Evolutionary conservation across 92 coral and sea anemone species (phyloP).

Genomic region (Porites lobata): DNA sequence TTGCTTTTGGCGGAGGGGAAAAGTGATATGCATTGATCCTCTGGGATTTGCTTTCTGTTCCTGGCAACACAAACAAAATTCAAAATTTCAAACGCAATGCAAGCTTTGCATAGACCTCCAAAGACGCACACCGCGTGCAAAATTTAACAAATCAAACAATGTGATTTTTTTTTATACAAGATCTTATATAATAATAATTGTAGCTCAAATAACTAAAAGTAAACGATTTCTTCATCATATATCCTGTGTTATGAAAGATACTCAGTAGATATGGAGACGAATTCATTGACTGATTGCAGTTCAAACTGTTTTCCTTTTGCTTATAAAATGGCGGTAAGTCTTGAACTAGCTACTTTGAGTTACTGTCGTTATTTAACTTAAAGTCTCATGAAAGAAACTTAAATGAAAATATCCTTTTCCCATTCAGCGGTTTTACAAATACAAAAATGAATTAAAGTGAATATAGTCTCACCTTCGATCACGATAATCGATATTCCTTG

Average conservation of each 20-base stretch:
- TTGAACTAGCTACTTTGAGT: too few relatives aligned
- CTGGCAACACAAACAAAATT: conserved; percentile 25
- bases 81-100: neutral
- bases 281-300: neutral
- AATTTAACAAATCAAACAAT: neutral
- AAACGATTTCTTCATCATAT: neutral
- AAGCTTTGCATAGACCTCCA: too few relatives aligned
- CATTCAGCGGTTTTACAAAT: neutral
- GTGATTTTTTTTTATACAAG: neutral
- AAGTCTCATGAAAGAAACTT: neutral
- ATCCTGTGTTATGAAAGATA: neutral
- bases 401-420: neutral
- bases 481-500: neutral
- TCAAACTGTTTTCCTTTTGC: too few relatives aligned
- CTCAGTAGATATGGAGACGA: neutral
- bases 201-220: neutral
- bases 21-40: conserved; percentile 60
- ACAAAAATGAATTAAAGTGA: neutral
- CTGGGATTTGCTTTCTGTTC: conserved; percentile 42
- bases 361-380: neutral
- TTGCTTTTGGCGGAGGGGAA: conserved; percentile 56
- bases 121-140: neutral
- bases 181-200: neutral
- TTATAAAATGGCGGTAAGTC: too few relatives aligned
- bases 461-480: conserved; percentile 12